phyloP scores from a whole-genome alignment of 1,140 invertebrate species.

The Nomia melanderi region DNA sequence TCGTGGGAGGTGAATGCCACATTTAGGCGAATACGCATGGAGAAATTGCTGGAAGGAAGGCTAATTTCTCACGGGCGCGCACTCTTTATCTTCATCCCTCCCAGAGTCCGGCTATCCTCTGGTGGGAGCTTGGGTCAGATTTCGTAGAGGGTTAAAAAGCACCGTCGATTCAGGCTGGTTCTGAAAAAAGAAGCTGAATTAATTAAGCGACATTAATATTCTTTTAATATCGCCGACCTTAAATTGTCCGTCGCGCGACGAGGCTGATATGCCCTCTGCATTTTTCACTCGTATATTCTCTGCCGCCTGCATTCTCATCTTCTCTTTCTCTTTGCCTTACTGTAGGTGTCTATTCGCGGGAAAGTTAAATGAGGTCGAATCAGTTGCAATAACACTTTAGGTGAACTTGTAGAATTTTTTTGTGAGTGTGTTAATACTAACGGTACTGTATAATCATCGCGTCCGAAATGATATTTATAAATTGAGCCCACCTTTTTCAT shows the following conservation, averaged over 20 bases:
- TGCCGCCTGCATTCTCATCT: not conserved
- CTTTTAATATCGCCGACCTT: conserved; percentile 32
- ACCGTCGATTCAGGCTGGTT: not conserved
- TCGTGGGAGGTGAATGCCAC: not conserved
- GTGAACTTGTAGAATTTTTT: too few species aligned
- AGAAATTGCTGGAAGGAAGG: conserved; percentile 18
- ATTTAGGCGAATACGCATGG: conserved; percentile 30
- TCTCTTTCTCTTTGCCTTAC: too few species aligned
- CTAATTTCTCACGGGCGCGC: conserved; percentile 42
- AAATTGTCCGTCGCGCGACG: conserved; percentile 21
- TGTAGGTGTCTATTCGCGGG: too few species aligned
- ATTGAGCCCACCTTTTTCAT: too few species aligned
- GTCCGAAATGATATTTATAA: too few species aligned
- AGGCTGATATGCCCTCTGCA: conserved; percentile 1
- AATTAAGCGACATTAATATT: conserved; percentile 46
- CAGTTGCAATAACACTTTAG: too few species aligned
- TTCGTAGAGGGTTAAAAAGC: not conserved
- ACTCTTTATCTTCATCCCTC: conserved; percentile 46
- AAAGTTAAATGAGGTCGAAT: too few species aligned
- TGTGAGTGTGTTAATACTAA: too few species aligned
- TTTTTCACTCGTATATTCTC: conserved; percentile 14
- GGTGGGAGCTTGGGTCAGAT: too few species aligned
- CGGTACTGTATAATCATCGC: too few species aligned
- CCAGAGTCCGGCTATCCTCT: not conserved
- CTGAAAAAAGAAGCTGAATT: conserved; percentile 21